phyloP scores from a whole-genome alignment of 2,888 invertebrate species.

The Biston stratarius region DNA sequence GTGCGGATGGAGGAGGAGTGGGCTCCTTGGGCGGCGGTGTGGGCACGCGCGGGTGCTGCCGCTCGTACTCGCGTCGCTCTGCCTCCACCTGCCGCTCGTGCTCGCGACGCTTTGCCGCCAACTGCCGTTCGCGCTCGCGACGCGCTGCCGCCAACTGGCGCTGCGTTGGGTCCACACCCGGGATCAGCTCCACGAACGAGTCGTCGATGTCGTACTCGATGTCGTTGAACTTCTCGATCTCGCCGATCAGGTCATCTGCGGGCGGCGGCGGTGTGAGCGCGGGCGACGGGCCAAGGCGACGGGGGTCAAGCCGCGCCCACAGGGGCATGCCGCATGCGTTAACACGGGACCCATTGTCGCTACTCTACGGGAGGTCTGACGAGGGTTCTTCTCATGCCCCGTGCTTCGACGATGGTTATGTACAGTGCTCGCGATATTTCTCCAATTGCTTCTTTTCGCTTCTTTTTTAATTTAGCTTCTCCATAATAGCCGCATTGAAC shows the following conservation, averaged over 20 bases:
- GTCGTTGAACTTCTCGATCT: slow-evolving; percentile 96
- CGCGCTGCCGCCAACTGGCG: slow-evolving; percentile 70
- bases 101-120: slow-evolving; percentile 66
- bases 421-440: slow-evolving; percentile 50
- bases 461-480: slow-evolving; percentile 18
- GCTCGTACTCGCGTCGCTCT: slow-evolving; percentile 66
- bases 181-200: slow-evolving; percentile 94
- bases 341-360: slow-evolving; percentile 57
- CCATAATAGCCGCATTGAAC: slow-evolving; percentile 12
- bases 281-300: slow-evolving; percentile 43
- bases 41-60: slow-evolving; percentile 48
- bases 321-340: slow-evolving; percentile 58
- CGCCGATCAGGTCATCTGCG: slow-evolving; percentile 94
- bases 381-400: slow-evolving; percentile 64
- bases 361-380: slow-evolving; percentile 59
- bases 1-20: slow-evolving; percentile 37
- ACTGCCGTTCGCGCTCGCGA: slow-evolving; percentile 62
- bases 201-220: slow-evolving; percentile 97
- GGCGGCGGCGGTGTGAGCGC: slow-evolving; percentile 63
- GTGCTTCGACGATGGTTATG: slow-evolving; percentile 67
- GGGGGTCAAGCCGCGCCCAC: slow-evolving; percentile 31
- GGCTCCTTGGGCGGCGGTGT: slow-evolving; percentile 49
- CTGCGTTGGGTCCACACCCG: slow-evolving; percentile 82
- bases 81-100: slow-evolving; percentile 69
- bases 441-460: slow-evolving; percentile 14